Evolutionary conservation across 2,113 vertebrate genomes (phyloP).

Genomic region (Limnothrissa miodon): DNA sequence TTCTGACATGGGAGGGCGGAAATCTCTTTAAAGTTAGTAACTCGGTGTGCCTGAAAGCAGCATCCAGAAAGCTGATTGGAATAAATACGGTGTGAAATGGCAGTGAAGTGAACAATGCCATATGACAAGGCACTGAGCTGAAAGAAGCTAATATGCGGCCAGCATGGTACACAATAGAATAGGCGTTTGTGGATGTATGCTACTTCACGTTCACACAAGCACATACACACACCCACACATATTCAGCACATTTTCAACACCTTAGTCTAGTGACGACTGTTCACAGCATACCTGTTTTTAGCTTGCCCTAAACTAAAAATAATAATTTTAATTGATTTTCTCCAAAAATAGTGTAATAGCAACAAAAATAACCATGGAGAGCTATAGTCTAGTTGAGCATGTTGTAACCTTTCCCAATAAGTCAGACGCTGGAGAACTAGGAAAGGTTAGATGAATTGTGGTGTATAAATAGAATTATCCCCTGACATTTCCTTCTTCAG

Average conservation of each 20-base stretch:
- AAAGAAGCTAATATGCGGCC: background rate
- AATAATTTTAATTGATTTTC: too few species aligned
- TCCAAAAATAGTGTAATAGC: background rate
- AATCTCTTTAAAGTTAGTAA: background rate
- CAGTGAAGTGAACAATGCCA: background rate
- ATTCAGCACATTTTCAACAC: background rate
- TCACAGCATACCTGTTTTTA: constrained; percentile 18
- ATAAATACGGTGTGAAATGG: background rate
- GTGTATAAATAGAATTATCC: constrained; percentile 42
- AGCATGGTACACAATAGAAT: background rate
- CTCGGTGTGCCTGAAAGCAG: background rate
- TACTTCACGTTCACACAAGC: background rate
- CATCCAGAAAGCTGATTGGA: background rate
- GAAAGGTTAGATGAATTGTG: constrained; percentile 20
- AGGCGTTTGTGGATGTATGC: background rate
- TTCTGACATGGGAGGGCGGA: background rate
- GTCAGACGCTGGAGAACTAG: background rate
- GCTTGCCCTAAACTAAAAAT: constrained; percentile 27
- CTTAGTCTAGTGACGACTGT: background rate
- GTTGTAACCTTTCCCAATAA: background rate
- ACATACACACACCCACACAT: constrained; percentile 5
- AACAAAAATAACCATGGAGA: background rate
- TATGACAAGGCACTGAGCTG: background rate
- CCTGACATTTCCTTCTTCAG: constrained; percentile 31
- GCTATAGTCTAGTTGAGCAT: background rate